Evolutionary conservation across 2,113 vertebrate species (phyloP), one percentile per base, ranked within the genome.

Genomic region (Ptilorrhoa leucosticta): DNA sequence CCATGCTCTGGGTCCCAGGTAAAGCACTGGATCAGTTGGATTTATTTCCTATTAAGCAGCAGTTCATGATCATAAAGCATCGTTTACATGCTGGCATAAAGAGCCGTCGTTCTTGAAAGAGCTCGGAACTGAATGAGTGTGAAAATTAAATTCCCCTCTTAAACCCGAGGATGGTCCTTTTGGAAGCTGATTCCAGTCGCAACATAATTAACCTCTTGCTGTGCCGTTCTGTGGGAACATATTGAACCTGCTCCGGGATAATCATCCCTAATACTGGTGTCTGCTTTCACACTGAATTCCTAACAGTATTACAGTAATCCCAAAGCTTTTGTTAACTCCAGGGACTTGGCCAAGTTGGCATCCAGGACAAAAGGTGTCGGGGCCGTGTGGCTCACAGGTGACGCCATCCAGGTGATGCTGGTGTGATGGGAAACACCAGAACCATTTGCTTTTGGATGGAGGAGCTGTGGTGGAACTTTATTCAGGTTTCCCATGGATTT

Each of bases 191-290:
- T 93, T 97, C 92, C 45, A 28, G 81, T 31, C 10, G 92, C 88
- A 94, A 76, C 90, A 94, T 96, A 91, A 97, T 97, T 97, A 96
- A 96, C 96, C 96, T 96, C 97, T 97, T 72, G 81, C 97, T 97
- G 97, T 92, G 97, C 95, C 77, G 40, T 93, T 97, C 96, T 94
- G 90, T 66, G 88, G 40, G 93, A 97, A 65, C 97, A 95, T 82
- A 92, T 90, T 96, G 97, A 96, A 88, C 85, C 39, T 16, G 56
- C 91, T 95, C 85, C 4, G 24, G 48, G 93, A 94, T 96, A 94
- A 97, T 97, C 93, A 60, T 86, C 91, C 96, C 28, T 89, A 91
- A 89, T 57, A 23, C 90, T 44, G 56, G 70, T 94, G 83, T 87
- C 94, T 92, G 89, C 92, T 96, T 96, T 93, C 94, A 83, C 93